phyloP scores from a whole-genome alignment of 2,113 vertebrate genomes.

The Prionailurus viverrinus region DNA sequence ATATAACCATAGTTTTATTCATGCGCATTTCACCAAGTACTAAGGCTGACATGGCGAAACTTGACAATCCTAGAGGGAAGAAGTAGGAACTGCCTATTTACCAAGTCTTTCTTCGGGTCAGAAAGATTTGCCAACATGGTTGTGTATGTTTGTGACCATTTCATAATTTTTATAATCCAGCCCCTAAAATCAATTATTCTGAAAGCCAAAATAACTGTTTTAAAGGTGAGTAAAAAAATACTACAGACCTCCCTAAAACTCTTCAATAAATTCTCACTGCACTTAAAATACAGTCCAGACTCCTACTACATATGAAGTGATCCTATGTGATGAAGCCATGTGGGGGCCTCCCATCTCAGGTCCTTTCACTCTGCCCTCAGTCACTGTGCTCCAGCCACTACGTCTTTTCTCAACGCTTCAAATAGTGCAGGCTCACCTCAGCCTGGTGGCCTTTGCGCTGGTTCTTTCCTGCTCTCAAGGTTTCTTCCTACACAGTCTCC shows the following conservation, averaged over 20 bases:
- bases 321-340: rapidly evolving
- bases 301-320: not conserved
- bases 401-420: not conserved
- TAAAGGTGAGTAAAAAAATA: not conserved
- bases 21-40: not conserved
- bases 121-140: not conserved
- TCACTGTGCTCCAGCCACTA: not conserved
- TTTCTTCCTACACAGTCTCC: not conserved
- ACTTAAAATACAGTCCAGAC: not conserved
- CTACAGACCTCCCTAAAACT: not conserved
- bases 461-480: rapidly evolving
- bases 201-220: not conserved
- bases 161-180: not conserved
- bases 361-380: rapidly evolving
- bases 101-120: not conserved
- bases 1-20: not conserved
- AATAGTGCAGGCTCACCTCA: not conserved
- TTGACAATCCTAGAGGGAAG: not conserved
- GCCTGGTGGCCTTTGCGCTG: not conserved
- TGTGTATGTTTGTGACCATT: not conserved
- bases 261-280: not conserved
- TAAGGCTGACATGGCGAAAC: not conserved
- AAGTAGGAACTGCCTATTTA: not conserved
- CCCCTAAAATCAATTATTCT: not conserved
- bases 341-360: rapidly evolving